phyloP scores from a whole-genome alignment of 2,113 vertebrate species.

The Mustelus asterias region DNA sequence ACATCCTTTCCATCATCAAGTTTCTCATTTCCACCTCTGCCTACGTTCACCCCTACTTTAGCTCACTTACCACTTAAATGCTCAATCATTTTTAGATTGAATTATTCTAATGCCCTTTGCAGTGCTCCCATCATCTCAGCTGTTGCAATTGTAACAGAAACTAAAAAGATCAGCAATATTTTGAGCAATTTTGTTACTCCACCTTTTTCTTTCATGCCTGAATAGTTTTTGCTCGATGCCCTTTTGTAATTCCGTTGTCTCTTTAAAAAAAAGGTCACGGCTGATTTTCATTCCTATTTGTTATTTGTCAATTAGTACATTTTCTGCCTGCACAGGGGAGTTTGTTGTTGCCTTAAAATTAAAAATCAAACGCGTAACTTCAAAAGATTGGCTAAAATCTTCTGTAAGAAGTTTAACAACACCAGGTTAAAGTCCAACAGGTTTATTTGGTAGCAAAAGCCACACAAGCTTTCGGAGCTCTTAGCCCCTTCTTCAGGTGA shows the following conservation, averaged over 20 bases:
- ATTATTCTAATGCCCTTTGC: not conserved
- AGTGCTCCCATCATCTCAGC: not conserved
- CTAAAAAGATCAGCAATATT: slow-evolving; percentile 43
- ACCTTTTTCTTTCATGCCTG: not conserved
- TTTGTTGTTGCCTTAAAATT: not conserved
- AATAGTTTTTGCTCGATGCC: not conserved
- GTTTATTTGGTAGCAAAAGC: too few species aligned
- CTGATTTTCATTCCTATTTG: not conserved
- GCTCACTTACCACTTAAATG: not conserved
- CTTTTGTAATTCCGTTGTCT: not conserved
- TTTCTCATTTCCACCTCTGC: not conserved
- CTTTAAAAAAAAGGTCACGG: not conserved
- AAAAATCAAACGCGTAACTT: not conserved
- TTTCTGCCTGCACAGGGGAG: not conserved
- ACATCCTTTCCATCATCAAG: not conserved
- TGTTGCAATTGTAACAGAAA: not conserved
- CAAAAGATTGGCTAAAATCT: not conserved
- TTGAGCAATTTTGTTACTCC: slow-evolving; percentile 25
- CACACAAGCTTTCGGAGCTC: too few species aligned
- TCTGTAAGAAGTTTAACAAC: too few species aligned
- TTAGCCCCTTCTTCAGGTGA: too few species aligned
- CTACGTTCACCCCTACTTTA: not conserved
- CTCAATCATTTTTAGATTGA: not conserved
- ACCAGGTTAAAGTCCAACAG: too few species aligned
- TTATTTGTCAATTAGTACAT: not conserved